Conservation (phyloP, 35 echinoderm and acorn worm species). For the Amphiura filiformis region DNA sequence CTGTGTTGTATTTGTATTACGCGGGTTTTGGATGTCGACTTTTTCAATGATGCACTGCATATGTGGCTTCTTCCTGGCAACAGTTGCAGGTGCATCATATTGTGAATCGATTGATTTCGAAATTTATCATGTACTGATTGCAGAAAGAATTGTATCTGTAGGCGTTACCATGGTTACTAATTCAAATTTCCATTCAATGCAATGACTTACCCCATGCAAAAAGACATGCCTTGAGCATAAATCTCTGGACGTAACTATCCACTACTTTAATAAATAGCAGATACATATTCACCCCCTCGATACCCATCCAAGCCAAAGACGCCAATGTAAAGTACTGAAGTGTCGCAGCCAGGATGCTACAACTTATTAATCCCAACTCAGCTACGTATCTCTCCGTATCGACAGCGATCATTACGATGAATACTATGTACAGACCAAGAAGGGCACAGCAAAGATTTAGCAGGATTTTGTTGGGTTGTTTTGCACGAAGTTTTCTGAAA, state of each 20-base stretch:
- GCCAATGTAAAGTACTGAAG: slow-evolving; percentile 78
- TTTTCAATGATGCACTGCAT: too few species aligned
- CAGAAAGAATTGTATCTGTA: too few species aligned
- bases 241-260: slow-evolving; percentile 48
- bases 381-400: slow-evolving; percentile 48
- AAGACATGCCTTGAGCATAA: slow-evolving; percentile 65
- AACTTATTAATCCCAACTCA: slow-evolving; percentile 31
- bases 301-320: slow-evolving; percentile 72
- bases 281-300: slow-evolving; percentile 81
- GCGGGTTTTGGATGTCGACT: too few species aligned
- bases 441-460: slow-evolving; percentile 53
- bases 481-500: slow-evolving; percentile 62
- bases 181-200: too few species aligned
- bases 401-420: slow-evolving; percentile 48
- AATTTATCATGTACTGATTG: too few species aligned
- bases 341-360: slow-evolving; percentile 52
- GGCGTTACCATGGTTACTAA: too few species aligned
- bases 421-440: slow-evolving; percentile 58
- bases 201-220: slow-evolving; percentile 69
- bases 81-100: too few species aligned
- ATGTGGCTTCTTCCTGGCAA: too few species aligned
- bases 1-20: too few species aligned
- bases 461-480: slow-evolving; percentile 65
- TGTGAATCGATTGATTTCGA: too few species aligned
- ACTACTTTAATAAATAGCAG: slow-evolving; percentile 64